Conservation (phyloP, 2,888 invertebrate genomes). For the Cyrtodaria siliqua region DNA sequence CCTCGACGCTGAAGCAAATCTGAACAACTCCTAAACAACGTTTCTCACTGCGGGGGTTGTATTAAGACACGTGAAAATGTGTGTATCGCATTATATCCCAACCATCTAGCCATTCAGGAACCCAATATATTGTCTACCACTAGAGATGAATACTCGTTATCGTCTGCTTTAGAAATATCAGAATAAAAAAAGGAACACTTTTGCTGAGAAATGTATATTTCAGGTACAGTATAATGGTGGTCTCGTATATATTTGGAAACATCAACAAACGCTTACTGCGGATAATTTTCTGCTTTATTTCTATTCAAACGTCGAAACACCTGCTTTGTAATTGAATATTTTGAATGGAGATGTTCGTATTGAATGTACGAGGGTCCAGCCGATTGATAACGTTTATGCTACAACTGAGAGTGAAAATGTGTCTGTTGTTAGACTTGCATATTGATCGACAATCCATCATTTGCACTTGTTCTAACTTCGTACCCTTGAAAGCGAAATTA, state of each 20-base stretch:
- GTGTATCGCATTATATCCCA: constrained; percentile 44
- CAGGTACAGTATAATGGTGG: constrained; percentile 36
- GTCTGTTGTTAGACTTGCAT: too few species aligned
- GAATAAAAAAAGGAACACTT: constrained; percentile 24
- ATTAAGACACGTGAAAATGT: constrained; percentile 27
- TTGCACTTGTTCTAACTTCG: too few species aligned
- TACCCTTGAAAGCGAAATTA: too few species aligned
- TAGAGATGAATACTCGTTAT: neutral
- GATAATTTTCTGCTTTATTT: constrained; percentile 11
- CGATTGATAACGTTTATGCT: too few species aligned
- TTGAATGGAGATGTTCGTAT: neutral
- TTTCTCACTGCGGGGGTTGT: too few species aligned
- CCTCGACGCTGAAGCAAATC: constrained; percentile 7
- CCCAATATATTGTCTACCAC: constrained; percentile 21
- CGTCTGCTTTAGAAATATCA: constrained; percentile 9
- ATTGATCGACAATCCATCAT: too few species aligned
- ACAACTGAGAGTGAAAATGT: too few species aligned
- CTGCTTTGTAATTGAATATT: constrained; percentile 1
- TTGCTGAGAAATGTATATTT: constrained; percentile 31
- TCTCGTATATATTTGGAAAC: constrained; percentile 32
- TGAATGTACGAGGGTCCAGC: too few species aligned
- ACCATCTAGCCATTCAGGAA: constrained; percentile 45
- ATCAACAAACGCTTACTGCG: constrained; percentile 3
- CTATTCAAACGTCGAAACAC: neutral
- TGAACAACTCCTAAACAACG: too few species aligned